Percentiles rank a stretch among this genome's conserved stretches.
Evolutionary conservation across 2,113 vertebrate genomes (phyloP).

Genomic region (Euleptes europaea): DNA sequence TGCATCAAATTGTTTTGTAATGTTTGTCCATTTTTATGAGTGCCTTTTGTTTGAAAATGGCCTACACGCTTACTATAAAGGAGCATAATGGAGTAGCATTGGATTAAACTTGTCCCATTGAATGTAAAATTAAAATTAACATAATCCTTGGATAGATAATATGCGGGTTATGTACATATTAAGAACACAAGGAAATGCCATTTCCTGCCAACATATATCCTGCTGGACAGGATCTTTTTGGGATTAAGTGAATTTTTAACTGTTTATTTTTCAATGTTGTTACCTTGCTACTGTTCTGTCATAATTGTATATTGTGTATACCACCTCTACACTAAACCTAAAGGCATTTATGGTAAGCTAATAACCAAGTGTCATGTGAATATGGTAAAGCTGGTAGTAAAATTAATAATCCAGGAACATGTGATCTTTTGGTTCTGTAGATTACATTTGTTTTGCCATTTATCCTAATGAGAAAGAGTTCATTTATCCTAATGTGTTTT

Average conservation of each 20-base stretch:
- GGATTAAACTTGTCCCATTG: slow-evolving; percentile 63
- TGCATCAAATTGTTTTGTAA: slow-evolving; percentile 25
- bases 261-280: slow-evolving; percentile 67
- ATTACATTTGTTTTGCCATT: slow-evolving; percentile 48
- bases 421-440: slow-evolving; percentile 30
- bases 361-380: slow-evolving; percentile 47
- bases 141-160: slow-evolving; percentile 63
- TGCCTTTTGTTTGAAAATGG: slow-evolving; percentile 70
- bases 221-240: slow-evolving; percentile 75
- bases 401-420: slow-evolving; percentile 49
- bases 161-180: slow-evolving; percentile 63
- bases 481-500: slow-evolving; percentile 22
- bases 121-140: slow-evolving; percentile 70
- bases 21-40: slow-evolving; percentile 48
- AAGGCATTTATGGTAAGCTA: slow-evolving; percentile 48
- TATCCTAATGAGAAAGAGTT: slow-evolving; percentile 26
- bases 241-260: slow-evolving; percentile 69
- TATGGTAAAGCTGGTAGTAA: slow-evolving; percentile 34
- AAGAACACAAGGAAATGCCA: slow-evolving; percentile 63
- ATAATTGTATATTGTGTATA: slow-evolving; percentile 43
- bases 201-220: slow-evolving; percentile 69
- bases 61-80: slow-evolving; percentile 55
- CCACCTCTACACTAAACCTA: slow-evolving; percentile 61
- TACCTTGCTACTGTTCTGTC: slow-evolving; percentile 71
- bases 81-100: slow-evolving; percentile 48